These are phyloP conservation scores for Paralvinella palmiformis DNA, from an alignment of 1,140 invertebrate species.

Conservation along the genomic window DNA sequence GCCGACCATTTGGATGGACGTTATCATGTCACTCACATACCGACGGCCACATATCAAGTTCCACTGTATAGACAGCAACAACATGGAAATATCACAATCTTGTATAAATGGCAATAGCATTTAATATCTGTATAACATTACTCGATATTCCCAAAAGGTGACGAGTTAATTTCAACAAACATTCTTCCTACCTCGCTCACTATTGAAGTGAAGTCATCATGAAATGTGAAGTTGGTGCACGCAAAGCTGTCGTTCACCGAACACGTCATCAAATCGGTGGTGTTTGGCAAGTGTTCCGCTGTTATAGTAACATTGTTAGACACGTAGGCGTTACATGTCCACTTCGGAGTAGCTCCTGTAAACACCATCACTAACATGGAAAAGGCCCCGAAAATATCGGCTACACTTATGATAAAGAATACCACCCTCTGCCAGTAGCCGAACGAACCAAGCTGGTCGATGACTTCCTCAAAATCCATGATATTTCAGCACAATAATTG, in stretches of 20 bases:
- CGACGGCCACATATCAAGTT: constrained; percentile 9
- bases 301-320: not conserved
- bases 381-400: constrained; percentile 35
- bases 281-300: not conserved
- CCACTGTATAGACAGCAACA: no score
- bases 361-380: constrained; percentile 37
- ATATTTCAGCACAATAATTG: no score
- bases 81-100: not conserved
- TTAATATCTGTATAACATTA: not conserved
- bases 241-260: not conserved
- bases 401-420: constrained; percentile 34
- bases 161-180: no score
- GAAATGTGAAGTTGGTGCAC: constrained; percentile 2
- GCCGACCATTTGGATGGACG: constrained; percentile 13
- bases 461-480: constrained; percentile 30
- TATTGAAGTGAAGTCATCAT: constrained; percentile 7
- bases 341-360: constrained; percentile 24
- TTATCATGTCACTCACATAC: constrained; percentile 1
- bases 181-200: not conserved
- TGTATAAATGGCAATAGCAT: not conserved
- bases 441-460: constrained; percentile 31
- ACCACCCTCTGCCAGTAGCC: constrained; percentile 32
- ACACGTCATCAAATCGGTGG: not conserved
- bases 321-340: constrained; percentile 15
- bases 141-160: no score